These are phyloP conservation scores for Apis dorsata DNA, from an alignment of 1,140 invertebrate genomes.

Conservation along the genomic window DNA sequence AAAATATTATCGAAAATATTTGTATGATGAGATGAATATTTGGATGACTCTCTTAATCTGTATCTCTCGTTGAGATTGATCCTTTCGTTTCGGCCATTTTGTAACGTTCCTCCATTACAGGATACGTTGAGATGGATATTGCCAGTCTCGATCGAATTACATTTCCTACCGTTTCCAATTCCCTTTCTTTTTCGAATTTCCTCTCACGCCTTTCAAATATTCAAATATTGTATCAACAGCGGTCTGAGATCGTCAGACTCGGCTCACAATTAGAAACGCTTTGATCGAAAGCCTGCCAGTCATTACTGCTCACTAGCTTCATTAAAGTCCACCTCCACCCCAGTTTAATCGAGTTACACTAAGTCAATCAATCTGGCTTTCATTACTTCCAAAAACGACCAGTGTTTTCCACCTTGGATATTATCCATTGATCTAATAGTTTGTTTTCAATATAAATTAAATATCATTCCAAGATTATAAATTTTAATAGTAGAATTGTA, in stretches of 20 bases:
- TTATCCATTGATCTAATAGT: not conserved
- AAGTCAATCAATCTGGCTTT: slow-evolving; percentile 8
- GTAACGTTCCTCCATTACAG: slow-evolving; percentile 21
- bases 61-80: slow-evolving; percentile 1
- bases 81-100: slow-evolving; percentile 2
- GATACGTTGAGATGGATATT: slow-evolving; percentile 1
- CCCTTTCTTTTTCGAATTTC: not conserved
- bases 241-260: too few species aligned
- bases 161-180: not conserved
- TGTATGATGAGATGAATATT: too few species aligned
- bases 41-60: slow-evolving; percentile 11
- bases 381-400: not conserved
- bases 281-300: not conserved
- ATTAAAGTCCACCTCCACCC: not conserved
- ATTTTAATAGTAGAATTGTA: too few species aligned
- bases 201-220: not conserved
- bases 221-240: not conserved
- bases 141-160: not conserved
- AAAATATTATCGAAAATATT: too few species aligned
- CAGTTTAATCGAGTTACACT: slow-evolving; percentile 9
- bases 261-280: not conserved
- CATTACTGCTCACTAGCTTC: not conserved
- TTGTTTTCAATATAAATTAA: too few species aligned
- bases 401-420: not conserved
- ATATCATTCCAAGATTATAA: too few species aligned